These are phyloP conservation scores for Brachymystax lenok DNA, from an alignment of 2,797 vertebrate species.

Conservation along the genomic window DNA sequence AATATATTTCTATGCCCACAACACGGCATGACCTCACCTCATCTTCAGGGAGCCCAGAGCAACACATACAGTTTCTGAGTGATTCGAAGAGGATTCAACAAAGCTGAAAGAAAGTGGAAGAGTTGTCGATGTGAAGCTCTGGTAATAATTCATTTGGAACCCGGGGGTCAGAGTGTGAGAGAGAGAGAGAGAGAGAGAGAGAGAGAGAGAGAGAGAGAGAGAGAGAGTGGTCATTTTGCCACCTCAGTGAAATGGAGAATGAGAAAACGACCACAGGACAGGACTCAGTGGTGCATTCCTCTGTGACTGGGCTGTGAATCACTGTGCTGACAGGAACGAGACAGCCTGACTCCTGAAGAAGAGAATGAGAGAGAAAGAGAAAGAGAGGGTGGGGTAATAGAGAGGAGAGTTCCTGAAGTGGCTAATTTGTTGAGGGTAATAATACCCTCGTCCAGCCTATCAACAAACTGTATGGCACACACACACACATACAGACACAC, in stretches of 20 bases:
- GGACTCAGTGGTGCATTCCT: constrained; percentile 53
- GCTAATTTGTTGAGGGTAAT: neutral
- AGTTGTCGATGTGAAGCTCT: constrained; percentile 14
- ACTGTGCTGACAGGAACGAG: constrained; percentile 50
- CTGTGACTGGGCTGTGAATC: constrained; percentile 56
- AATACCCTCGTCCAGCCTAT: neutral
- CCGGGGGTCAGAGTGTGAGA: neutral
- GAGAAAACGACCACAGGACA: constrained; percentile 48
- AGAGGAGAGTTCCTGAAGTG: neutral
- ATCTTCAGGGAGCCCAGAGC: neutral
- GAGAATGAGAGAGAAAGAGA: constrained; percentile 3
- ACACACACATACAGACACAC: neutral
- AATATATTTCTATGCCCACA: neutral
- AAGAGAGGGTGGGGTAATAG: neutral
- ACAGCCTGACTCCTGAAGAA: constrained; percentile 24
- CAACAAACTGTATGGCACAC: neutral
- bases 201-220: neutral
- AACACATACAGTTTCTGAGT: neutral
- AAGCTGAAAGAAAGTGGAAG: constrained; percentile 18
- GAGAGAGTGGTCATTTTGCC: constrained; percentile 41
- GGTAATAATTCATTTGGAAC: constrained; percentile 41
- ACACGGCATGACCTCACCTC: neutral
- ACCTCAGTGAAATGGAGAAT: constrained; percentile 39
- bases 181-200: neutral
- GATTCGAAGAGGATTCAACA: neutral